Percentiles rank a stretch among this genome's conserved stretches.
These are phyloP conservation scores for Pachyrhynchus sulphureomaculatus DNA, from an alignment of 1,140 invertebrate genomes.

Conservation along the genomic window DNA sequence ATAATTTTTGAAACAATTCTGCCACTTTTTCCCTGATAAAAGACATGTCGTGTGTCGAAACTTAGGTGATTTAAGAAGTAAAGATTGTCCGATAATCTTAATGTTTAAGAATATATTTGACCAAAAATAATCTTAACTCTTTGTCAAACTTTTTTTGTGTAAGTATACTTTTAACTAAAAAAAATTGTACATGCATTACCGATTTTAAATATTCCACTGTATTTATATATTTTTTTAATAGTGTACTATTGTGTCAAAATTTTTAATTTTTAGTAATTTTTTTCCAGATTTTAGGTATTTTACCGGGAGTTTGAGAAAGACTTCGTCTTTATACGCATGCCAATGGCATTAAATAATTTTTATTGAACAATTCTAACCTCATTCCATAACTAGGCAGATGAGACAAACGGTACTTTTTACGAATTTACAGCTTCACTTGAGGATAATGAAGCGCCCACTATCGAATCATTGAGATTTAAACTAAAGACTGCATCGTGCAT, in stretches of 20 bases:
- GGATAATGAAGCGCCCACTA: background rate
- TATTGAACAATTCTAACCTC: background rate
- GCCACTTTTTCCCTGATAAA: too few relatives aligned
- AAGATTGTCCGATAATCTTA: too few relatives aligned
- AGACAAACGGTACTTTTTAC: background rate
- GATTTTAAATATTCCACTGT: background rate
- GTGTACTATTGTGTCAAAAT: background rate
- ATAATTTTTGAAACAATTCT: too few relatives aligned
- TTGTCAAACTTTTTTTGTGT: too few relatives aligned
- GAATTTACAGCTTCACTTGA: background rate
- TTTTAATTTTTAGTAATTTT: constrained; percentile 7
- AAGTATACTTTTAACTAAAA: too few relatives aligned
- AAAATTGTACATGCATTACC: background rate
- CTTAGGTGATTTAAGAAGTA: background rate
- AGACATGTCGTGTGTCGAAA: too few relatives aligned
- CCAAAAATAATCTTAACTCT: too few relatives aligned
- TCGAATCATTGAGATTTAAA: background rate
- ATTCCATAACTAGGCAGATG: background rate
- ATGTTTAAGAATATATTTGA: too few relatives aligned
- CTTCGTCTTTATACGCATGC: constrained; percentile 1
- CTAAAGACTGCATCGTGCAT: too few relatives aligned
- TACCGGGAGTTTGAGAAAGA: constrained; percentile 8
- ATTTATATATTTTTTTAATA: background rate
- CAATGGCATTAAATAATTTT: constrained; percentile 4
- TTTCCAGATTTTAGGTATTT: constrained; percentile 2